These are phyloP conservation scores for Archivesica marissinica DNA, from an alignment of 1,140 invertebrate species.

Conservation along the genomic window DNA sequence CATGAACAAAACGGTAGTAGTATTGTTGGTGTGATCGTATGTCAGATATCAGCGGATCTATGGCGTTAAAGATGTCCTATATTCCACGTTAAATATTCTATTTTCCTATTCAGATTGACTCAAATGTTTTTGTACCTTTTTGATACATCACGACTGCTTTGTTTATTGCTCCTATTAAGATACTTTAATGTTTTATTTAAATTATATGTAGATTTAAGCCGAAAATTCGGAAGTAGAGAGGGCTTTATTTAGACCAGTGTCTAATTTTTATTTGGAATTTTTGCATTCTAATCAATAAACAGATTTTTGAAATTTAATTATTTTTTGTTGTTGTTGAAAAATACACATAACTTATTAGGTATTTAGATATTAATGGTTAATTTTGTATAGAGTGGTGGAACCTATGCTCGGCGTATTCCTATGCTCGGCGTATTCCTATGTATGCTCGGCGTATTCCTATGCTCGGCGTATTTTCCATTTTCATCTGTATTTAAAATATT, in stretches of 20 bases:
- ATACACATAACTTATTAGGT: neutral
- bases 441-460: no score
- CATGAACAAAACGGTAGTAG: neutral
- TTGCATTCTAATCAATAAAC: neutral
- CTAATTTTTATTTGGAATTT: slow-evolving; percentile 1
- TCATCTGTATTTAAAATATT: no score
- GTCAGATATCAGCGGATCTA: neutral
- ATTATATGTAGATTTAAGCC: no score
- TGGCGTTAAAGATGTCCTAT: slow-evolving; percentile 10
- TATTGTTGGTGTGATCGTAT: neutral
- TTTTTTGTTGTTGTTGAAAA: no score
- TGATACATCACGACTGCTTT: neutral
- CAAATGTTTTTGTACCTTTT: slow-evolving; percentile 4
- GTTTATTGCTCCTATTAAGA: neutral
- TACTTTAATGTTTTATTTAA: slow-evolving; percentile 6
- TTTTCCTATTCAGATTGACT: neutral
- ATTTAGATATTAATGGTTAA: neutral
- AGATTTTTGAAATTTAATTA: neutral
- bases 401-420: no score
- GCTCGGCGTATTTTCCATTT: no score
- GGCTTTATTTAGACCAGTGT: neutral
- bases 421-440: no score
- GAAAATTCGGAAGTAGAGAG: no score
- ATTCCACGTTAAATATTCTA: slow-evolving; percentile 29
- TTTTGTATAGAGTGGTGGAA: neutral